A percentile compares a stretch with the other conserved stretches of the same genome.
These are phyloP conservation scores for Sitophilus oryzae DNA, from an alignment of 1,140 invertebrate species.

Conservation along the genomic window DNA sequence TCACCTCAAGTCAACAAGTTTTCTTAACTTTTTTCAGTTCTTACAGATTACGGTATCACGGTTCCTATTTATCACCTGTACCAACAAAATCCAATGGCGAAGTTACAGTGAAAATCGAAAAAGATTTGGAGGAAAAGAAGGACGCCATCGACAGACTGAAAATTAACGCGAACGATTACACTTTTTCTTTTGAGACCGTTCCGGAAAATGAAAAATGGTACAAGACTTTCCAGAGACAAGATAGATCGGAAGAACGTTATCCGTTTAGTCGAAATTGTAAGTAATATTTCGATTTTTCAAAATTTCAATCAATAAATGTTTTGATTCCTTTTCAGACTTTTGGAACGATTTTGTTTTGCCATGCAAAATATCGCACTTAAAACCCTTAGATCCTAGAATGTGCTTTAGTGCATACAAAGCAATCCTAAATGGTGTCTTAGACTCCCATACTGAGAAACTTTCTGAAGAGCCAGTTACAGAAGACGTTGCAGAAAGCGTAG, in stretches of 20 bases:
- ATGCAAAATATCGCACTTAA: conserved; percentile 64
- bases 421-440: conserved; percentile 11
- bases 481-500: neutral
- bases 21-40: conserved; percentile 22
- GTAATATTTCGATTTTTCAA: conserved; percentile 1
- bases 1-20: conserved; percentile 1
- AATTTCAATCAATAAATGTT: too few relatives aligned
- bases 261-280: conserved; percentile 46
- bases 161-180: conserved; percentile 47
- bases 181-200: conserved; percentile 69
- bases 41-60: conserved; percentile 41
- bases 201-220: conserved; percentile 72
- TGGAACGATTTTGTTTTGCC: conserved; percentile 60
- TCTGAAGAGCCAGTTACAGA: neutral
- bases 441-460: neutral
- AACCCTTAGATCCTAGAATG: conserved; percentile 50
- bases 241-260: conserved; percentile 56
- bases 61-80: conserved; percentile 34
- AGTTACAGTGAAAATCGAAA: conserved; percentile 24
- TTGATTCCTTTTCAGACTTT: conserved; percentile 32
- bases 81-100: conserved; percentile 35
- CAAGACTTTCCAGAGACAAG: conserved; percentile 67
- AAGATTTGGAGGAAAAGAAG: conserved; percentile 18
- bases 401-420: conserved; percentile 36
- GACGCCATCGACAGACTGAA: conserved; percentile 12